Percentiles rank a stretch among this genome's conserved stretches.
Conservation (phyloP, 2,797 vertebrate genomes). For the Epinephelus malabaricus region DNA sequence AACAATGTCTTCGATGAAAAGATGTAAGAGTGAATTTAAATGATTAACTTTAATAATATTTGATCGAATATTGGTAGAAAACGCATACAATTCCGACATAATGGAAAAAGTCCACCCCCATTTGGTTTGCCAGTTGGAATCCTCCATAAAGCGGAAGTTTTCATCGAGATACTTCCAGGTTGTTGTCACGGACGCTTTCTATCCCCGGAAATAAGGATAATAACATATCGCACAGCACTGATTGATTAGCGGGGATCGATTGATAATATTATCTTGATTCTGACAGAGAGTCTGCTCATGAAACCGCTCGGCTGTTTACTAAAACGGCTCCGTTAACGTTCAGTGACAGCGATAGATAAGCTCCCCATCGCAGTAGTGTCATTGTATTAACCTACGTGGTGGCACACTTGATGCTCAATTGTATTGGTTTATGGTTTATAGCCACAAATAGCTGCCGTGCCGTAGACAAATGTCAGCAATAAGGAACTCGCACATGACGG, state of each 20-base stretch:
- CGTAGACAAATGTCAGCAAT: neutral
- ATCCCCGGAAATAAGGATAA: conserved; percentile 55
- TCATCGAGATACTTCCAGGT: conserved; percentile 66
- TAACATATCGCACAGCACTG: neutral
- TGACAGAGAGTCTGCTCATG: neutral
- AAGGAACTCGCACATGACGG: conserved; percentile 13
- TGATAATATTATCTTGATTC: neutral
- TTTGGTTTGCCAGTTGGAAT: conserved; percentile 41
- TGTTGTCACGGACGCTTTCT: conserved; percentile 83
- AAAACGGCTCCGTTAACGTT: neutral
- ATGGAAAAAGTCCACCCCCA: fast-evolving
- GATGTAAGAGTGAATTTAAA: fast-evolving
- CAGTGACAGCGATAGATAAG: conserved; percentile 3
- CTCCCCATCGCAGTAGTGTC: neutral
- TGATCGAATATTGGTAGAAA: fast-evolving
- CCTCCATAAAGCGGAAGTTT: conserved; percentile 74
- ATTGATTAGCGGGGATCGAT: conserved; percentile 19
- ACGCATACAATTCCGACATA: fast-evolving
- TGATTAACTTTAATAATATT: fast-evolving
- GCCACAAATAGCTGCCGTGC: neutral
- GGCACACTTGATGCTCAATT: neutral
- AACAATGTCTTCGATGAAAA: fast-evolving
- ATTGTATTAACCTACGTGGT: neutral
- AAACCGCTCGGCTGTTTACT: neutral
- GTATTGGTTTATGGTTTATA: neutral